A percentile compares a stretch with the other conserved stretches of the same genome.
These are phyloP conservation scores for Physocephala rufipes DNA, from an alignment of 2,888 invertebrate genomes.

Conservation along the genomic window DNA sequence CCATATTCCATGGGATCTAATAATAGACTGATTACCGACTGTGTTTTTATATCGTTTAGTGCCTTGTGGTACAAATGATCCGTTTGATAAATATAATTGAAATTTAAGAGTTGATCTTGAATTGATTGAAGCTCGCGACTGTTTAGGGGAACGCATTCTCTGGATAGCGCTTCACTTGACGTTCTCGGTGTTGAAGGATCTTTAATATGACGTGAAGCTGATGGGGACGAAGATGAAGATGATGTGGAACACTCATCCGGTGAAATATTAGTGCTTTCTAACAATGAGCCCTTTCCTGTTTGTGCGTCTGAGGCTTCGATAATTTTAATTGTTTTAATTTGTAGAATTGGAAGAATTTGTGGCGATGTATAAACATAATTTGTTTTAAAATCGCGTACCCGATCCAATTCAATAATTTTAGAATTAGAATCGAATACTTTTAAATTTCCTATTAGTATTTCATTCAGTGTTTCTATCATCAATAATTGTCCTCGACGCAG, in stretches of 20 bases:
- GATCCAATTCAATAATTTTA: constrained; percentile 47
- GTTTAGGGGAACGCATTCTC: constrained; percentile 33
- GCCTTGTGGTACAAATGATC: constrained; percentile 55
- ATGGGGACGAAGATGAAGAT: constrained; percentile 9
- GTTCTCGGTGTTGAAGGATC: background rate
- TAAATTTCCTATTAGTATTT: constrained; percentile 48
- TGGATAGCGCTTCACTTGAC: constrained; percentile 12
- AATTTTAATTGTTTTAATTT: constrained; percentile 49
- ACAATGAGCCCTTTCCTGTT: background rate
- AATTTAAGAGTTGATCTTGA: constrained; percentile 42
- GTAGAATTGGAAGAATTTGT: constrained; percentile 47
- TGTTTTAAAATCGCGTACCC: constrained; percentile 49
- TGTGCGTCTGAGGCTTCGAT: constrained; percentile 34
- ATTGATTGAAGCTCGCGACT: constrained; percentile 43
- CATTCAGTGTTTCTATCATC: constrained; percentile 47
- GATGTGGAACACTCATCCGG: constrained; percentile 7
- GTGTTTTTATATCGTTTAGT: constrained; percentile 49
- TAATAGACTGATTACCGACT: constrained; percentile 47
- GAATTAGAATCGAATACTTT: constrained; percentile 44
- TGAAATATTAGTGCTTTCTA: constrained; percentile 14
- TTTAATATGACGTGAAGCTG: background rate
- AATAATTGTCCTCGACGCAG: constrained; percentile 45
- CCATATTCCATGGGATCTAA: constrained; percentile 50
- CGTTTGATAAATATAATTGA: constrained; percentile 50
- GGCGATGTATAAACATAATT: constrained; percentile 47